Base-by-base conservation (phyloP, 2,888 invertebrate genomes). In the Ceratothoa steindachneri region DNA sequence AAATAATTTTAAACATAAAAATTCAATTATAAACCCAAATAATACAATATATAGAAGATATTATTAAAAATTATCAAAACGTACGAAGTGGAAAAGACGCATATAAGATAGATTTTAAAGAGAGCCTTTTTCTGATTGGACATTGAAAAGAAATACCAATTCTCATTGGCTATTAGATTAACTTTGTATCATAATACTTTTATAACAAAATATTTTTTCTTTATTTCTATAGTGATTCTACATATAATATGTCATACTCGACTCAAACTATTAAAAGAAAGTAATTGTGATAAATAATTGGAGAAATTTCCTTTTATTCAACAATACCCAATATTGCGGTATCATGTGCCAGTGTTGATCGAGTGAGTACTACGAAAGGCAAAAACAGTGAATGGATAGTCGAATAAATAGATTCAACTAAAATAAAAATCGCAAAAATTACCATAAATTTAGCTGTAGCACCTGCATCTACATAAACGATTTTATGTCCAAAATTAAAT, bases 171-270 rank as follows among this genome's bases (percentile, higher is more conserved):
- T 60, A 24, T 60, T 7, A 55, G 24, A 55, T 22, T 55, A 55
- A 55, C 55, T 55, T 55, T 55, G 55, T 55, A 55, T 41, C 15
- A 41, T 41, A 41, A 41, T 41, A 41, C 41, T 41, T n/a, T 41
- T 41, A 41, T 41, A 41, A 41, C 41, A 15, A 41, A 41, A 41
- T 41, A 9, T 9, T 41, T 15, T 9, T n/a, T 41, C 7, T 15
- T 15, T 15, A 41, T 41, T 41, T 41, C 41, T 41, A 41, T 9
- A 41, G 41, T 41, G 41, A 41, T 41, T 9, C 15, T 41, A 41
- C 41, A 41, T 41, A 41, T 41, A 9, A 41, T 9, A 41, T 41
- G 15, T 41, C 7, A 41, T 41, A 41, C 15, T 5, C 5, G 5
- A 9, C 15, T 41, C 5, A 41, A 15, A 41, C 5, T 41, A 41